Evolutionary conservation across 2,797 vertebrate genomes (phyloP).

Genomic region (Centropyge bicolor): DNA sequence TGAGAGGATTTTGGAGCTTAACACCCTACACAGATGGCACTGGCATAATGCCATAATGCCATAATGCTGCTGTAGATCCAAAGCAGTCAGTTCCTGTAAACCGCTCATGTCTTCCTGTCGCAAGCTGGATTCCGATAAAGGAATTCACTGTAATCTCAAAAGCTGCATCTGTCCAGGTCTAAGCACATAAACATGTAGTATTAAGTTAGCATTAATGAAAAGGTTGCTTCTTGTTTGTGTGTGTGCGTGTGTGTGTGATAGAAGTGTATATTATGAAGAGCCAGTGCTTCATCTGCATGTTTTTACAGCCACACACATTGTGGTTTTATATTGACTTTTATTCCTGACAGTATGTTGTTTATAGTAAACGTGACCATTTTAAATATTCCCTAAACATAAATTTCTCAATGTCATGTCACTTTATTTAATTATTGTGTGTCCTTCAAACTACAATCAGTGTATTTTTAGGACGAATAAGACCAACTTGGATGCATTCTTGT

Average conservation of each 20-base stretch:
- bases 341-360: background rate
- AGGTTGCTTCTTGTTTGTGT: background rate
- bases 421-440: background rate
- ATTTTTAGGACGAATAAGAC: background rate
- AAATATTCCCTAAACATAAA: background rate
- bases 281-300: background rate
- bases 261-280: constrained; percentile 1
- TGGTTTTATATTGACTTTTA: background rate
- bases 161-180: constrained; percentile 38
- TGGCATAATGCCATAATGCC: constrained; percentile 21
- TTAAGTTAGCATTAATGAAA: background rate
- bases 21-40: constrained; percentile 23
- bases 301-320: background rate
- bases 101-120: constrained; percentile 18
- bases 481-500: background rate
- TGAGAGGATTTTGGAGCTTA: constrained; percentile 21
- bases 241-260: background rate
- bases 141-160: constrained; percentile 56
- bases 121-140: constrained; percentile 25
- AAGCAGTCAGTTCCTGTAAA: constrained; percentile 52
- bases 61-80: constrained; percentile 29
- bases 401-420: background rate
- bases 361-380: background rate
- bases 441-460: background rate
- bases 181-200: background rate